Evolutionary conservation across 2,113 vertebrate species (phyloP).

Genomic region (Antechinus flavipes): DNA sequence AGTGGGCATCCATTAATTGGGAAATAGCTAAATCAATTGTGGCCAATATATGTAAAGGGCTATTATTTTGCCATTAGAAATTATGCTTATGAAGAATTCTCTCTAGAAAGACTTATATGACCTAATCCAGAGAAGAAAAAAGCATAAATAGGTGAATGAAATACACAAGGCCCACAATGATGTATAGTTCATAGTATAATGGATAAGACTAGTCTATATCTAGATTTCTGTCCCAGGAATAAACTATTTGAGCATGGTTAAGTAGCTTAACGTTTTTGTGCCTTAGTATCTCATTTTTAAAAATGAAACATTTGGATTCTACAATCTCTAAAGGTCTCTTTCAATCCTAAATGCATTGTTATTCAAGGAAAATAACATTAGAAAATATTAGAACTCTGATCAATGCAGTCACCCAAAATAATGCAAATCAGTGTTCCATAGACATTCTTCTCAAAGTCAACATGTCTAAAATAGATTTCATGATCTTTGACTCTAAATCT

Average conservation of each 20-base stretch:
- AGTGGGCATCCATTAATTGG: background rate
- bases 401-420: background rate
- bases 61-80: background rate
- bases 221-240: background rate
- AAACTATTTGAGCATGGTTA: background rate
- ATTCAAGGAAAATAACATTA: background rate
- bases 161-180: background rate
- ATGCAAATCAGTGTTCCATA: background rate
- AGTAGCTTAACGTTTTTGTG: background rate
- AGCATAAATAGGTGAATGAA: too few relatives aligned
- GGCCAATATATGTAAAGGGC: background rate
- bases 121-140: too few relatives aligned
- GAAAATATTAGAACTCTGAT: background rate
- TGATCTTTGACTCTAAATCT: too few relatives aligned
- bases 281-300: background rate
- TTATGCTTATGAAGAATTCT: background rate
- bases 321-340: background rate
- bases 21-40: background rate
- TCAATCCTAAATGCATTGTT: background rate
- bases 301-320: background rate
- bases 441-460: too few relatives aligned
- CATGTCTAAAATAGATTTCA: too few relatives aligned
- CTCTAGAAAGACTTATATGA: background rate
- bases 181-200: background rate
- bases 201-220: background rate